Conservation (phyloP, 2,888 invertebrate species). For the Brachylomia viminalis region DNA sequence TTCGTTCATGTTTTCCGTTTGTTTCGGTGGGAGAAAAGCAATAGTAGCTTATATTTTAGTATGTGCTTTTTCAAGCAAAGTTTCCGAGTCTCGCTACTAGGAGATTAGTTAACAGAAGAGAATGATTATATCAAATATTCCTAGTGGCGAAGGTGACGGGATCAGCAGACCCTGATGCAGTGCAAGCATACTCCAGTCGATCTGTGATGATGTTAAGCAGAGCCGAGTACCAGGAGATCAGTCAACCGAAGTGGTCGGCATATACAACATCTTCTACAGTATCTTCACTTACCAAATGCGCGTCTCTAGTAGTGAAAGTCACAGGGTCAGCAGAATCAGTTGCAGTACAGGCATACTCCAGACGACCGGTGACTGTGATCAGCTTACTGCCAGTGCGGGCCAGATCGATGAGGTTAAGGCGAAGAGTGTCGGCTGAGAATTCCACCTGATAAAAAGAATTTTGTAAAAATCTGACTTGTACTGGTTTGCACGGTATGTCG, state of each 20-base stretch:
- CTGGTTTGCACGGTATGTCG: neutral
- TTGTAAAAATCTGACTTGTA: neutral
- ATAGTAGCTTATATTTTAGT: neutral
- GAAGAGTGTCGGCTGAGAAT: conserved; percentile 96
- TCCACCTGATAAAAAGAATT: conserved; percentile 92
- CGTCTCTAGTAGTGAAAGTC: conserved; percentile 97
- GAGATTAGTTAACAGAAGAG: neutral
- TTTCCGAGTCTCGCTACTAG: conserved; percentile 1
- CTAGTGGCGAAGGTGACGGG: conserved; percentile 98
- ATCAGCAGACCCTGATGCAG: conserved; percentile 95
- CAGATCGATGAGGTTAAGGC: conserved; percentile 96
- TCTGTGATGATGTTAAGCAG: conserved; percentile 94
- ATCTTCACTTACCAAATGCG: conserved; percentile 94
- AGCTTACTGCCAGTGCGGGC: conserved; percentile 95
- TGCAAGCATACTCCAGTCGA: conserved; percentile 95
- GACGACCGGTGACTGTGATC: conserved; percentile 95
- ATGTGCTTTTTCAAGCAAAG: neutral
- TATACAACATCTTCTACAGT: neutral
- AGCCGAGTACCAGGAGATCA: conserved; percentile 12
- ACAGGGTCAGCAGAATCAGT: conserved; percentile 97
- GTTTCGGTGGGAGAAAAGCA: neutral
- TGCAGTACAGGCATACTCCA: conserved; percentile 96
- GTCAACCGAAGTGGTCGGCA: neutral
- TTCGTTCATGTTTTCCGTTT: neutral
- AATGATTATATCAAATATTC: conserved; percentile 82